Evolutionary conservation across 2,113 vertebrate species (phyloP).

Genomic region (Hyla sarda): DNA sequence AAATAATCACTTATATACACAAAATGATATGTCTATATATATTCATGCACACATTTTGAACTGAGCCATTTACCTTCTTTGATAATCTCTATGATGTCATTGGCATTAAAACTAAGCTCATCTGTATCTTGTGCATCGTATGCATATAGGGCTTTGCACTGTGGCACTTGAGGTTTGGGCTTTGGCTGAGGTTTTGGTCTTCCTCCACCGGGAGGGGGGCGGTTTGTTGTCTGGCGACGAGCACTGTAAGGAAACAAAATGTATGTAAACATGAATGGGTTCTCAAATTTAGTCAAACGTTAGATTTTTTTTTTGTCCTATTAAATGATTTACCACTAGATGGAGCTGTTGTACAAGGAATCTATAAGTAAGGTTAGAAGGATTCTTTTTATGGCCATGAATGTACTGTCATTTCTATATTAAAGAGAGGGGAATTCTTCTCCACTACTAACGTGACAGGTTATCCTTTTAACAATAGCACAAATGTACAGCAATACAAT

Average conservation of each 20-base stretch:
- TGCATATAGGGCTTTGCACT: constrained; percentile 94
- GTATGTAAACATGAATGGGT: not conserved
- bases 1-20: too few species aligned
- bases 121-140: constrained; percentile 98
- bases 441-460: not conserved
- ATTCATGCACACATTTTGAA: too few species aligned
- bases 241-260: constrained; percentile 69
- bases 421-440: too few species aligned
- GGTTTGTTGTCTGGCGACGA: constrained; percentile 82
- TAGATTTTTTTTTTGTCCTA: not conserved
- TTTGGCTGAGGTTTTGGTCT: constrained; percentile 94
- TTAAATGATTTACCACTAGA: not conserved
- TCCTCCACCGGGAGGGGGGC: constrained; percentile 88
- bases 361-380: not conserved
- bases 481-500: not conserved
- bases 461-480: not conserved
- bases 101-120: constrained; percentile 97
- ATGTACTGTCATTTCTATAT: not conserved
- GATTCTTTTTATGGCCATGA: not conserved
- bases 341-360: not conserved
- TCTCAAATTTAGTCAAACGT: not conserved
- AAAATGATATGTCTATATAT: too few species aligned
- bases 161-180: constrained; percentile 95
- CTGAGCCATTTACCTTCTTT: constrained; percentile 82
- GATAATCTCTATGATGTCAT: constrained; percentile 92